Base-by-base conservation (phyloP, 2,113 vertebrate genomes). In the Tragelaphus buxtoni region DNA sequence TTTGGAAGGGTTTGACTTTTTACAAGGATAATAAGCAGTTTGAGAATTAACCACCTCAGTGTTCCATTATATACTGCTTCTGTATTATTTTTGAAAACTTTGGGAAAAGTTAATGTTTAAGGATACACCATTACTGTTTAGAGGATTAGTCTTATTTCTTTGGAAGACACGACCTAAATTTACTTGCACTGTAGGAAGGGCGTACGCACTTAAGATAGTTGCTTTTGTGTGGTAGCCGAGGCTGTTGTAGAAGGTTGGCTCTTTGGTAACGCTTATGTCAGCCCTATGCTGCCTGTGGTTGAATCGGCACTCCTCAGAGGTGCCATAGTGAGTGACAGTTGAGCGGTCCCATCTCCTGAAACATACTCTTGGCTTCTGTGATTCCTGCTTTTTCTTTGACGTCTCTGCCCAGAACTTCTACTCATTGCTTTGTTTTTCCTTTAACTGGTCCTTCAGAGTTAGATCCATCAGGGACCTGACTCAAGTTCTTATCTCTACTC, bases 1-100 rank as follows among this genome's bases (percentile, higher is more conserved):
- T 96, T 94, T 82, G 58, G 61, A 69, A 90, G 35, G 30, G 5
- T 91, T 86, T 82, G 94, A 93, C 51, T 60, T 97, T 80, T 84
- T 90, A 49, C 8, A 42, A 88, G 30, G 12, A 39, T 76, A 49
- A 45, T 89, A 90, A 94, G 39, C 49, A 61, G 42, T 74, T 89
- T 82, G 72, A 84, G n/a, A 96, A 90, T 81, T 88, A 56, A 81
- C 81, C 24, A 51, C 10, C 10, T 92, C 35, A 11, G 32, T 94
- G 47, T 32, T 94, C 45, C 45, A 5, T 84, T 81, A 80, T 35
- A 56, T 88, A 16, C 58, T 72, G 17, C 20, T 55, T 84, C 60
- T 88, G 61, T 39, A 32, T 86, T 85, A 14, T 22, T 94, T 92
- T 85, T 94, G 18, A 61, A n/a, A 83, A 35, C 16, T 87, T 94